Conservation (phyloP, 2,113 vertebrate genomes). For the Coracopsis vasa region DNA sequence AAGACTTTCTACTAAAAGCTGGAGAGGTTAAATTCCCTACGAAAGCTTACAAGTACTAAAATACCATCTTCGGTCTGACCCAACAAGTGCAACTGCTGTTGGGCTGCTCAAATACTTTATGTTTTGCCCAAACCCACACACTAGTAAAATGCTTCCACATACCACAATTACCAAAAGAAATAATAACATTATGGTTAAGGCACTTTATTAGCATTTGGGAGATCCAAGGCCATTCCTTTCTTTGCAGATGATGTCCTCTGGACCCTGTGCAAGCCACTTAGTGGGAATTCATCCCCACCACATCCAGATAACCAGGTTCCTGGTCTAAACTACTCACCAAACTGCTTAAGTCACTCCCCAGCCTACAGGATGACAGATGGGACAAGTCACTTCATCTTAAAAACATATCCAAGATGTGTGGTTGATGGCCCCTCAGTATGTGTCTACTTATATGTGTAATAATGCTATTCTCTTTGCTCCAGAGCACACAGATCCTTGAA, state of each 20-base stretch:
- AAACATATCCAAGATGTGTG: background rate
- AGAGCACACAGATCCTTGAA: background rate
- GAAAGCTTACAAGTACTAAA: background rate
- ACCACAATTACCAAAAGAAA: background rate
- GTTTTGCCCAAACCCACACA: background rate
- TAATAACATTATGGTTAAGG: background rate
- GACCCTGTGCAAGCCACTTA: background rate
- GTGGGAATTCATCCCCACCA: background rate
- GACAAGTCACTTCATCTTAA: background rate
- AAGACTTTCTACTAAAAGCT: background rate
- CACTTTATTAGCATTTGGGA: background rate
- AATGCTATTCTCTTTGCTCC: too few species aligned
- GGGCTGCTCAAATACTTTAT: background rate
- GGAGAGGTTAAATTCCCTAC: background rate
- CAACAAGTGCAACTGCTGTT: background rate
- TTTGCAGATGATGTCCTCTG: background rate
- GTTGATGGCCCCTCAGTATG: background rate
- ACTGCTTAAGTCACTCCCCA: background rate
- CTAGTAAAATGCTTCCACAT: background rate
- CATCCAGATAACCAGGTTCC: background rate
- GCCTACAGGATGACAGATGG: background rate
- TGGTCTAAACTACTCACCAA: background rate
- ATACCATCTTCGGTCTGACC: background rate
- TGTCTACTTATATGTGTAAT: rapidly evolving
- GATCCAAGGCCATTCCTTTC: background rate